Base-by-base conservation (phyloP, 1,140 invertebrate genomes). In the Bombus sylvicola region DNA sequence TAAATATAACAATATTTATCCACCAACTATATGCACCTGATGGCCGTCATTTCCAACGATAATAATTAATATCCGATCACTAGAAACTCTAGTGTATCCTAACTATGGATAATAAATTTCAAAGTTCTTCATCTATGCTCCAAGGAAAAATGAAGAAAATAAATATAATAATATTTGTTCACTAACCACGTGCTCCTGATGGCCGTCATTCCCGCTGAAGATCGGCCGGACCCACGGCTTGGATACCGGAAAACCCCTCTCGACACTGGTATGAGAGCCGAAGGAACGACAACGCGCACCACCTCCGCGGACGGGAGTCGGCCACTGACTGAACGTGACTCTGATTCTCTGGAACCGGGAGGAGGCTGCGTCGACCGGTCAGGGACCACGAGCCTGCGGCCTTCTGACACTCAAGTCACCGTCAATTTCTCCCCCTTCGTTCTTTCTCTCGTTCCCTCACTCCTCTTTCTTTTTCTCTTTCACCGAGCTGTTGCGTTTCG, bases 281-380 rank as follows among this genome's bases (percentile, higher is more conserved):
- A 89, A 90, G 72, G 72, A 90, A 82, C 83, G 71, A 85, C 85
- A 85, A 90, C 91, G 83, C 90, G 87, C 91, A 93, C 92, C 91
- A 94, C 94, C 94, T 93, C 86, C 94, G 89, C 93, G 90, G 89
- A 92, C 94, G 93, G 92, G 92, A 93, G 94, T 94, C 94, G 94
- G 94, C 90, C 94, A 93, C 93, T 94, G 94, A 95, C 94, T 95
- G 93, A 92, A 93, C 90, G 88, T 86, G 86, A 91, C 90, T 91
- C 88, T 87, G 91, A 91, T 91, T 92, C 91, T 91, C 88, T 87
- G 87, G 86, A 93, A 91, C 89, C 87, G 91, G 92, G 91, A 92
- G 91, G 93, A 89, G 90, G 91, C 91, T 91, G 90, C 91, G 91
- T 92, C 90, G 90, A 90, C 90, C 86, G 91, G 91, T 91, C 91